A percentile compares a stretch with the other conserved stretches of the same genome.
Evolutionary conservation across 2,888 invertebrate genomes (phyloP).

Genomic region (Auanema sp.): DNA sequence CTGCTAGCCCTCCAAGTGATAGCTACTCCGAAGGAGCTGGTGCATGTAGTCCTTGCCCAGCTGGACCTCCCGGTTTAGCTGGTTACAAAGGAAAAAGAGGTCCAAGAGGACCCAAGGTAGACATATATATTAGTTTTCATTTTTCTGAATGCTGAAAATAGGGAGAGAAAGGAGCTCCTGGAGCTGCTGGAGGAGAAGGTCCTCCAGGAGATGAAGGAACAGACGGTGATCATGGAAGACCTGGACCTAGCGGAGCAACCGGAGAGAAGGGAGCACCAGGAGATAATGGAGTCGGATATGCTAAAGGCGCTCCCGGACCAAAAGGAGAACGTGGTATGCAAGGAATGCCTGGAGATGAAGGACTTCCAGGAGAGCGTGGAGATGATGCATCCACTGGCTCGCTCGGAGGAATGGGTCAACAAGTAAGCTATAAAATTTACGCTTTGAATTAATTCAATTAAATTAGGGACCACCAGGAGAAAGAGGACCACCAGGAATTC

Average conservation of each 20-base stretch:
- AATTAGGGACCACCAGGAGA: slow-evolving; percentile 15
- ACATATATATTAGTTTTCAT: not conserved
- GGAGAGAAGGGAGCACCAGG: slow-evolving; percentile 52
- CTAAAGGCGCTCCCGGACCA: slow-evolving; percentile 49
- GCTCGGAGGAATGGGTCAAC: slow-evolving; percentile 47
- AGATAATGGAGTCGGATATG: slow-evolving; percentile 52
- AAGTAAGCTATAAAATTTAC: slow-evolving; percentile 8
- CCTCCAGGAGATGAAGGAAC: slow-evolving; percentile 55
- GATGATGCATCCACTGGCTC: slow-evolving; percentile 54
- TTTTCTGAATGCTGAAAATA: not conserved
- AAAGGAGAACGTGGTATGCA: slow-evolving; percentile 51
- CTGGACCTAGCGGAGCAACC: slow-evolving; percentile 48
- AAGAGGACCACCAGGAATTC: slow-evolving; percentile 17
- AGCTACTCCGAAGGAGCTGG: slow-evolving; percentile 15
- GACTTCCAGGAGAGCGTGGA: slow-evolving; percentile 59
- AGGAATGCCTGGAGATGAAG: slow-evolving; percentile 56
- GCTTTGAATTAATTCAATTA: not conserved
- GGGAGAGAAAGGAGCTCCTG: slow-evolving; percentile 47
- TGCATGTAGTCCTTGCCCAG: slow-evolving; percentile 52
- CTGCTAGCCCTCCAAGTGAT: slow-evolving; percentile 15
- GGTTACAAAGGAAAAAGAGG: slow-evolving; percentile 62
- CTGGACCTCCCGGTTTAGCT: slow-evolving; percentile 55
- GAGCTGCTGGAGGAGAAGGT: slow-evolving; percentile 52
- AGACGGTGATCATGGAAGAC: slow-evolving; percentile 56
- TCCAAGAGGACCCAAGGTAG: slow-evolving; percentile 48